phyloP scores from a whole-genome alignment of 2,113 vertebrate genomes.

The Pardalotus punctatus region DNA sequence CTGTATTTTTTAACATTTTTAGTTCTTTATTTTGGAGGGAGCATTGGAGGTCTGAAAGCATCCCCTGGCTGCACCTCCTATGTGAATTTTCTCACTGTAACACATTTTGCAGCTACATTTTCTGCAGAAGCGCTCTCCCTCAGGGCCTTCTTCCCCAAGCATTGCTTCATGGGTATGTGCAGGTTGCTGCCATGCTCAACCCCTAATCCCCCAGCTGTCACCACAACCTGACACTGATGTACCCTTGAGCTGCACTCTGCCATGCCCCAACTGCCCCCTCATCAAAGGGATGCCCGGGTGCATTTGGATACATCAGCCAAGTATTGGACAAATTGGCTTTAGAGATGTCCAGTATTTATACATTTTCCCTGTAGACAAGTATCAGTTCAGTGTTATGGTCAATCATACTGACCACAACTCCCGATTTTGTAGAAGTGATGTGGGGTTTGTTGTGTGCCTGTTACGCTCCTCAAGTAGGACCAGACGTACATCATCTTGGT shows the following conservation, averaged over 20 bases:
- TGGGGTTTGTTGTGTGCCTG: neutral
- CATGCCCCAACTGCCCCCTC: neutral
- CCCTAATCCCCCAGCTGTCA: neutral
- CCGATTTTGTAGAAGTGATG: neutral
- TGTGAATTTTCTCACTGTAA: neutral
- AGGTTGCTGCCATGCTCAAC: neutral
- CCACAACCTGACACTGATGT: no score
- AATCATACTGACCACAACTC: neutral
- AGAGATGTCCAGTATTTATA: neutral
- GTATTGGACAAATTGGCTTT: neutral
- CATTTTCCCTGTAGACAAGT: neutral
- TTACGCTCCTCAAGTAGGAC: neutral
- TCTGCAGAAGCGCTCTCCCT: neutral
- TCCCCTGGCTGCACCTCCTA: neutral
- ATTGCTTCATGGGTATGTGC: accelerated
- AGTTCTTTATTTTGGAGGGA: neutral
- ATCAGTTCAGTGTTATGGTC: neutral
- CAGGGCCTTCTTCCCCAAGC: neutral
- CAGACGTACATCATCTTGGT: neutral
- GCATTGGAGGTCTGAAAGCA: neutral
- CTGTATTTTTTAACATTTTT: neutral
- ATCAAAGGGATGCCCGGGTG: neutral
- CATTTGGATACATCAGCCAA: neutral
- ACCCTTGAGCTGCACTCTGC: neutral
- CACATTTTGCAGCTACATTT: neutral